A percentile compares a stretch with the other conserved stretches of the same genome.
phyloP scores from a whole-genome alignment of 2,113 vertebrate species.

The Aleadryas rufinucha region DNA sequence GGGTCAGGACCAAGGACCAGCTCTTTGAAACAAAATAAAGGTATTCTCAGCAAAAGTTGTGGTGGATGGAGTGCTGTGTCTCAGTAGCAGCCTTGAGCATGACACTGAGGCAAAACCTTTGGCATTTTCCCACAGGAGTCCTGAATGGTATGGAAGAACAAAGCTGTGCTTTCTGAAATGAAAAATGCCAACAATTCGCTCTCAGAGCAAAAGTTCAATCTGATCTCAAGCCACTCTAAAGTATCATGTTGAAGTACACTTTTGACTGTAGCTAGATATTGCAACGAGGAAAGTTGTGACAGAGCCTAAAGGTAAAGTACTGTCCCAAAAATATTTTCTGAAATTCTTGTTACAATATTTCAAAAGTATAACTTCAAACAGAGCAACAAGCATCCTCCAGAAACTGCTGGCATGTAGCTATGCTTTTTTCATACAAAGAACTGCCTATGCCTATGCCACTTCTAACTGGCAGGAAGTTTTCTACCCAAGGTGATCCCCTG shows the following conservation, averaged over 20 bases:
- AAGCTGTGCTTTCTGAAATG: neutral
- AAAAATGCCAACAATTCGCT: neutral
- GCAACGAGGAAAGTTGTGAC: neutral
- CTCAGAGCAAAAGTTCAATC: neutral
- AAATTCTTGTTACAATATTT: neutral
- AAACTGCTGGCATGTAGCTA: neutral
- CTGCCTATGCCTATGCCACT: neutral
- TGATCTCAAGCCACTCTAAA: neutral
- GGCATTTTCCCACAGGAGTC: neutral
- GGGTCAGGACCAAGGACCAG: neutral
- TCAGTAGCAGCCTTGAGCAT: neutral
- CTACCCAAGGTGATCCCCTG: fast-evolving
- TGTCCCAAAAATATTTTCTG: neutral
- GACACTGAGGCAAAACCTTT: neutral
- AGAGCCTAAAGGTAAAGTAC: neutral
- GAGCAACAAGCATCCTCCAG: neutral
- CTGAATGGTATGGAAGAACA: neutral
- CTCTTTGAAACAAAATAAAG: neutral
- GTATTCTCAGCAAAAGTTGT: neutral
- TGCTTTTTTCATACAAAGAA: neutral
- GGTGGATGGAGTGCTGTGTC: neutral
- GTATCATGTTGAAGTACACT: neutral
- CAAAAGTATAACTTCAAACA: neutral
- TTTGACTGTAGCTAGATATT: neutral
- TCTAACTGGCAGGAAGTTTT: neutral